phyloP scores from a whole-genome alignment of 2,888 invertebrate genomes.

The Acleris laterana region DNA sequence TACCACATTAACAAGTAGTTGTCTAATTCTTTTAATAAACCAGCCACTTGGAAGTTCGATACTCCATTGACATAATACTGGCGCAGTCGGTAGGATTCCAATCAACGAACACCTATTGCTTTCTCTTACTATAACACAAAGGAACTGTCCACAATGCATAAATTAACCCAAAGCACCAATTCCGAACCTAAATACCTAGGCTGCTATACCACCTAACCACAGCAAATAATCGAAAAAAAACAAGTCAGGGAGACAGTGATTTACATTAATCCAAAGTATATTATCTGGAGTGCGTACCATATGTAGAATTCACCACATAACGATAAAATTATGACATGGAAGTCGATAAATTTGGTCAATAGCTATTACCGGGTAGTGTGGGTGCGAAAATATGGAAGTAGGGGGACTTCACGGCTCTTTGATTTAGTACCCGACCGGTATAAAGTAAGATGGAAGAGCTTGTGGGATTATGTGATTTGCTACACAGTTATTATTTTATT shows the following conservation, averaged over 20 bases:
- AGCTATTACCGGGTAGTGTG: conserved; percentile 79
- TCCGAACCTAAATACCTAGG: not conserved
- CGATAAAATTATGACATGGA: conserved; percentile 80
- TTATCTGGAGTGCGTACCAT: conserved; percentile 33
- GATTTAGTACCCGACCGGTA: conserved; percentile 68
- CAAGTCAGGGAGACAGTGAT: conserved; percentile 28
- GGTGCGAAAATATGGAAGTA: conserved; percentile 81
- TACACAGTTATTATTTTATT: conserved; percentile 23
- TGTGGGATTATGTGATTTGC: conserved; percentile 27
- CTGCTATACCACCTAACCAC: not conserved
- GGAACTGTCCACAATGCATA: too few species aligned
- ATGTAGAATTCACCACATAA: conserved; percentile 58
- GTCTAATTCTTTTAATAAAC: too few species aligned
- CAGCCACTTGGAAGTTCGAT: too few species aligned
- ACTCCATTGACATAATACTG: too few species aligned
- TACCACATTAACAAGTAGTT: too few species aligned
- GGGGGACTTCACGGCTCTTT: conserved; percentile 74
- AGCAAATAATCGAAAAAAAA: conserved; percentile 24
- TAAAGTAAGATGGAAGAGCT: conserved; percentile 56
- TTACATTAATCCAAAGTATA: conserved; percentile 34
- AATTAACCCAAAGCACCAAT: too few species aligned
- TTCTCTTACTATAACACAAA: too few species aligned
- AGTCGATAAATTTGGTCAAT: conserved; percentile 82
- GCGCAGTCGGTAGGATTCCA: too few species aligned
- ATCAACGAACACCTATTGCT: too few species aligned